These are phyloP conservation scores for Platysteira castanea DNA, from an alignment of 2,113 vertebrate species.

Conservation along the genomic window DNA sequence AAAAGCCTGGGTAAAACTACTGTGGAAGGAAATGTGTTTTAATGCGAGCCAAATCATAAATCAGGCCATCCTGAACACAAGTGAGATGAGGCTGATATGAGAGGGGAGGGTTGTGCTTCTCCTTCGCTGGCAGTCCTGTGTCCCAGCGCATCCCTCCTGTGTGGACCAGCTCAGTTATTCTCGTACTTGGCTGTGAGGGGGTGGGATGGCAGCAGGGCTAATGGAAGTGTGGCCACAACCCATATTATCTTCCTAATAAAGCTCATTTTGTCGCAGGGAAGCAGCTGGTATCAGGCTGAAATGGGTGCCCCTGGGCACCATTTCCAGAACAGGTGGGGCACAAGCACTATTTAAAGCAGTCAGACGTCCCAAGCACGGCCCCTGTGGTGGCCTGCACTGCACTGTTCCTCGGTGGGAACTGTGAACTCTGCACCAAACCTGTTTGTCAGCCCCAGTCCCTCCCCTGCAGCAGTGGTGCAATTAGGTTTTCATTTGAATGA, in stretches of 20 bases:
- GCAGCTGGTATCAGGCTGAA: not conserved
- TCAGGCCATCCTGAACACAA: not conserved
- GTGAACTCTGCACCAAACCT: not conserved
- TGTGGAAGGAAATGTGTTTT: not conserved
- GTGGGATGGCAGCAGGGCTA: not conserved
- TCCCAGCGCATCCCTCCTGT: not conserved
- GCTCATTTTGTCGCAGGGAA: not conserved
- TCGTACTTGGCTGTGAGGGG: not conserved
- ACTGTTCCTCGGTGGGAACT: not conserved
- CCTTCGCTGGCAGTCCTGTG: fast-evolving
- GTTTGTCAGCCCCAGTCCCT: not conserved
- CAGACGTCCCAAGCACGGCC: not conserved
- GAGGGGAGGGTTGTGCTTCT: not conserved
- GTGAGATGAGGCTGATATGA: not conserved
- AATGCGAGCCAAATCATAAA: not conserved
- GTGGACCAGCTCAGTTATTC: not conserved
- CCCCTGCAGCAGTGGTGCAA: not conserved
- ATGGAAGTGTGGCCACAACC: not conserved
- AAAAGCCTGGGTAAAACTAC: not conserved
- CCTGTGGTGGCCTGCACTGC: fast-evolving
- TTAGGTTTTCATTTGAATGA: not conserved
- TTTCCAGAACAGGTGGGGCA: not conserved
- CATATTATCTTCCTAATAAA: not conserved
- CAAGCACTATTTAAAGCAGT: not conserved
- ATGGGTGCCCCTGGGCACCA: not conserved